These are phyloP conservation scores for Myrmophylax atrothorax DNA, from an alignment of 2,113 vertebrate species.

Conservation along the genomic window DNA sequence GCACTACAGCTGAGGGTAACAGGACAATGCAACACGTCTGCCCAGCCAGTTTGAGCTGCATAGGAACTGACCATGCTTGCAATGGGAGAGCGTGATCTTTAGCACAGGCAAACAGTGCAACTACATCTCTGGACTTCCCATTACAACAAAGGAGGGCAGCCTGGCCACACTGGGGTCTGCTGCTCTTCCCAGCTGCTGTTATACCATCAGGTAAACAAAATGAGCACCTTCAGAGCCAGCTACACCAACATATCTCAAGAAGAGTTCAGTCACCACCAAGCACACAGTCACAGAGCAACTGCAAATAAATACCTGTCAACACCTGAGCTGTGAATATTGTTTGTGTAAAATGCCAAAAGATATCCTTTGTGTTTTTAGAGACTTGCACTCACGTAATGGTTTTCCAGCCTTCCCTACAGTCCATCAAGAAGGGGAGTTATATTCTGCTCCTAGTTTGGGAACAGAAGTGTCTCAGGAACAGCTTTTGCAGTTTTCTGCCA, in stretches of 20 bases:
- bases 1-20: neutral
- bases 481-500: constrained; percentile 44
- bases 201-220: neutral
- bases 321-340: neutral
- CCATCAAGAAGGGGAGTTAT: neutral
- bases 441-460: neutral
- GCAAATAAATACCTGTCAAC: neutral
- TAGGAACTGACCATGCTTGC: neutral
- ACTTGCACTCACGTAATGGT: neutral
- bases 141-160: neutral
- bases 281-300: neutral
- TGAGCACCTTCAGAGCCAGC: neutral
- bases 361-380: neutral
- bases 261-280: neutral
- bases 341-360: neutral
- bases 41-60: neutral
- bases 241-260: rapidly evolving
- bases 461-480: neutral
- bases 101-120: no score
- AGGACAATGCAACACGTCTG: neutral
- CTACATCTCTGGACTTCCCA: neutral
- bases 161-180: neutral
- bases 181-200: neutral
- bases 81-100: neutral
- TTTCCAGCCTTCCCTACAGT: neutral